Conservation (phyloP, 2,888 invertebrate species). For the Stenotaenia linearis region DNA sequence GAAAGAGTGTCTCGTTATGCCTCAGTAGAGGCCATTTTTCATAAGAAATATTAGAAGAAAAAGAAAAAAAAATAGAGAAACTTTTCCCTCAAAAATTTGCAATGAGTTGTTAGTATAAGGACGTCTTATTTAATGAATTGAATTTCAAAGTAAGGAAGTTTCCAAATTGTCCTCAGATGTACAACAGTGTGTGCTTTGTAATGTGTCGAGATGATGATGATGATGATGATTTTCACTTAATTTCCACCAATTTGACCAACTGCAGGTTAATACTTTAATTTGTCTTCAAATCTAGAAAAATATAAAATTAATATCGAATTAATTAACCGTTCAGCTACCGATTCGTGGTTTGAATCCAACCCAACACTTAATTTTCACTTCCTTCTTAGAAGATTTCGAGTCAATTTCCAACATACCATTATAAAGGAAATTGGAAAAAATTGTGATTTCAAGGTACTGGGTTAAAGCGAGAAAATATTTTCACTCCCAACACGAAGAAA, state of each 20-base stretch:
- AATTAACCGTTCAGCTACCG: too few relatives aligned
- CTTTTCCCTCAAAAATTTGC: not conserved
- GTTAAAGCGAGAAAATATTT: too few relatives aligned
- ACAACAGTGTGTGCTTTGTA: constrained; percentile 39
- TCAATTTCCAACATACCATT: too few relatives aligned
- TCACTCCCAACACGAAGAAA: too few relatives aligned
- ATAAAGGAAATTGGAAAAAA: not conserved
- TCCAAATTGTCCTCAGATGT: constrained; percentile 38
- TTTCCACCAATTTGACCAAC: constrained; percentile 36
- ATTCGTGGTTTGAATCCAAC: too few relatives aligned
- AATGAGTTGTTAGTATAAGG: not conserved
- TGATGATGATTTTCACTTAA: constrained; percentile 36
- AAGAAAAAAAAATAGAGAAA: not conserved
- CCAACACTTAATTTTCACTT: not conserved
- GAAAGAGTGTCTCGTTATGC: not conserved
- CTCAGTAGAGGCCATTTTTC: not conserved
- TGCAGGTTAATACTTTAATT: constrained; percentile 35
- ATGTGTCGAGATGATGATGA: constrained; percentile 39
- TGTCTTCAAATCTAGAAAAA: not conserved
- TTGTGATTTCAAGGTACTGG: too few relatives aligned
- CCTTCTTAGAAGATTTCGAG: too few relatives aligned
- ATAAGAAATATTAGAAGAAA: not conserved
- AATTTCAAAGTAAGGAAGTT: not conserved
- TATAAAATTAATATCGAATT: too few relatives aligned
- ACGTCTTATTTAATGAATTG: not conserved